These are phyloP conservation scores for Morbakka virulenta DNA, from an alignment of 30 jellyfish, hydroid and myxozoan species.

Conservation along the genomic window DNA sequence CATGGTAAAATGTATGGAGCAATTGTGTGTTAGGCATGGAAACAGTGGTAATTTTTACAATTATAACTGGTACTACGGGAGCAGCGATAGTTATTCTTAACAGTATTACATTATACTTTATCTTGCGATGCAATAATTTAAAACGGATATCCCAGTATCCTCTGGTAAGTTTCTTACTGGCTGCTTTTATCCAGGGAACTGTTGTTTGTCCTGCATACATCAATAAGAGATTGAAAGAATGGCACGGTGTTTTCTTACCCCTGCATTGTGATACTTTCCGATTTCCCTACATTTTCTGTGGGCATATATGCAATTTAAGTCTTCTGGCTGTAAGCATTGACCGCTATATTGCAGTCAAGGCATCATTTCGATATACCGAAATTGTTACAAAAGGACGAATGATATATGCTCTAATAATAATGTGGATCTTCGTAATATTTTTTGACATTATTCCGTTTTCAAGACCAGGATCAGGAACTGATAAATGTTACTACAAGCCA, in stretches of 20 bases:
- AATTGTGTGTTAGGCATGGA: too few species aligned
- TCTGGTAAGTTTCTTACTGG: conserved; percentile 35
- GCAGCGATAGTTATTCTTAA: conserved; percentile 14
- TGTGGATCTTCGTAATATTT: conserved; percentile 12
- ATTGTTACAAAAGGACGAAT: conserved; percentile 31
- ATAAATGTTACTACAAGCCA: conserved; percentile 45
- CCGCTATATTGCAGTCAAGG: conserved; percentile 47
- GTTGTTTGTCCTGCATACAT: conserved; percentile 62
- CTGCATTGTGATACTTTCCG: conserved; percentile 62
- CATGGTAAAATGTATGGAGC: too few species aligned
- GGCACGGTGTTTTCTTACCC: too few species aligned
- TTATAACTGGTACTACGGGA: too few species aligned
- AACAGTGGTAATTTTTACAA: too few species aligned
- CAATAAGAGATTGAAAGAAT: conserved; percentile 14
- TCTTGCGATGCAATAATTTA: conserved; percentile 11
- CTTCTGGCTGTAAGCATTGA: conserved; percentile 50
- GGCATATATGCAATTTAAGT: conserved; percentile 42
- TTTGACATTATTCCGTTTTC: conserved; percentile 59
- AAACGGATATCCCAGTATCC: conserved; percentile 43
- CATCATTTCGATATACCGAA: conserved; percentile 51
- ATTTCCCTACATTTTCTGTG: conserved; percentile 62
- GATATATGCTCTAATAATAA: conserved; percentile 8
- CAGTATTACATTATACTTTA: conserved; percentile 4
- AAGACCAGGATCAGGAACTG: not conserved
- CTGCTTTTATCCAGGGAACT: conserved; percentile 61